Evolutionary conservation across 2,797 vertebrate species (phyloP).

Genomic region (Mus spretus): DNA sequence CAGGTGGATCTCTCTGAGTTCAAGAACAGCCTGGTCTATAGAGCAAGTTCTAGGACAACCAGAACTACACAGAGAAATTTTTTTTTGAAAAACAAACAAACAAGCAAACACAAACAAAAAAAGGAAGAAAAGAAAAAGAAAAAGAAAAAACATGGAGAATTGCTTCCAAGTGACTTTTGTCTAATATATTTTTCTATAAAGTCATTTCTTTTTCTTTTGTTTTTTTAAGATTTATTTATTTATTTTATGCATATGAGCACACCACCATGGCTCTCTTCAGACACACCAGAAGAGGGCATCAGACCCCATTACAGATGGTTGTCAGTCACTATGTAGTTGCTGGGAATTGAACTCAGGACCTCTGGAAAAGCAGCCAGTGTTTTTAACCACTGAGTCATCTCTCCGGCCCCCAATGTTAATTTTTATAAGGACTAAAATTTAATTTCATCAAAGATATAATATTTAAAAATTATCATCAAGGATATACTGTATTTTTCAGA

Average conservation of each 20-base stretch:
- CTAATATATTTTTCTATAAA: not conserved
- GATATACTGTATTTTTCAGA: not conserved
- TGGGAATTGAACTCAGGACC: no score
- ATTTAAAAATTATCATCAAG: no score
- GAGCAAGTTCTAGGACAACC: not conserved
- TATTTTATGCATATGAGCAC: no score
- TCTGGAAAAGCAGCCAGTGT: not conserved
- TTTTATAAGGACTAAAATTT: constrained; percentile 58
- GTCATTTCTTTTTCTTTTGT: no score
- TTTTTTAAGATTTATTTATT: no score
- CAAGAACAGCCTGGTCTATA: not conserved
- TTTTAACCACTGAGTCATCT: not conserved
- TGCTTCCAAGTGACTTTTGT: constrained; percentile 33
- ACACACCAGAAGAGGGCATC: no score
- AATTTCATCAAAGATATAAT: constrained; percentile 19
- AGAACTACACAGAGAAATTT: not conserved
- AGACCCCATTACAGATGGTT: no score
- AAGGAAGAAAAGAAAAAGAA: not conserved
- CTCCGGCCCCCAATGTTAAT: not conserved
- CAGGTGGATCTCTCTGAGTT: not conserved
- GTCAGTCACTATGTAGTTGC: no score
- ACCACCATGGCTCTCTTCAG: no score
- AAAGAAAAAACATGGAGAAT: not conserved
- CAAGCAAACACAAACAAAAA: not conserved
- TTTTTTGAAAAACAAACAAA: not conserved